These are phyloP conservation scores for Phyllopteryx taeniolatus DNA, from an alignment of 2,113 vertebrate genomes.

Conservation along the genomic window DNA sequence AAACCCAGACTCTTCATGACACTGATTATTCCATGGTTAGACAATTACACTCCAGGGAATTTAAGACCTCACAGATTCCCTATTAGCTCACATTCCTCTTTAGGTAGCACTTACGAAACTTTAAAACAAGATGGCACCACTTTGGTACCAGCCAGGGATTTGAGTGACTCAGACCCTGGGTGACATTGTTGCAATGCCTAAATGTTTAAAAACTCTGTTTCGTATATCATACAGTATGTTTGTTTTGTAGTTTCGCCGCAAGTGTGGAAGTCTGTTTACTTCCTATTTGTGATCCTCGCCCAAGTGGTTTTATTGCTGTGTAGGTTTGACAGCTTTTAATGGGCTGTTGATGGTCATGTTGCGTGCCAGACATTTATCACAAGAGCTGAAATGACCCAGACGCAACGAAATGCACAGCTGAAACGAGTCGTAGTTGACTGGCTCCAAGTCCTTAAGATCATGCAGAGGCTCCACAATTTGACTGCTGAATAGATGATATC, in stretches of 20 bases:
- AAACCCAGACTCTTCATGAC: slow-evolving; percentile 19
- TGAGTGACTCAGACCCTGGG: background rate
- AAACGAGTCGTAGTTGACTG: too few relatives aligned
- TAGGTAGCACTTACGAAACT: slow-evolving; percentile 11
- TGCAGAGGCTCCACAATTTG: too few relatives aligned
- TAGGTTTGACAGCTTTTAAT: background rate
- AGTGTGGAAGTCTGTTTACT: background rate
- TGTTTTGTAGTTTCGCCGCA: background rate
- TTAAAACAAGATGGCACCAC: background rate
- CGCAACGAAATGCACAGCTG: too few relatives aligned
- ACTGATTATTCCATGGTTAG: slow-evolving; percentile 30
- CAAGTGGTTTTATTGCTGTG: background rate
- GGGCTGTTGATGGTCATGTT: too few relatives aligned
- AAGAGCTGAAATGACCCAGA: too few relatives aligned
- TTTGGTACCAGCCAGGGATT: background rate
- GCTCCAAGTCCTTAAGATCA: too few relatives aligned
- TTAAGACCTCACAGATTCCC: slow-evolving; percentile 33
- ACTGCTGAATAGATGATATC: too few relatives aligned
- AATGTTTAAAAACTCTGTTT: background rate
- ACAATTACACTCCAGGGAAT: slow-evolving; percentile 23
- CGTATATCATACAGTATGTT: background rate
- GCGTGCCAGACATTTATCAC: too few relatives aligned
- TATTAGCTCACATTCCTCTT: slow-evolving; percentile 22
- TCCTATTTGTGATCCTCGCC: background rate
- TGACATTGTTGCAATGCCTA: background rate